These are phyloP conservation scores for Oryzias javanicus DNA, from an alignment of 2,113 vertebrate genomes.

Conservation along the genomic window DNA sequence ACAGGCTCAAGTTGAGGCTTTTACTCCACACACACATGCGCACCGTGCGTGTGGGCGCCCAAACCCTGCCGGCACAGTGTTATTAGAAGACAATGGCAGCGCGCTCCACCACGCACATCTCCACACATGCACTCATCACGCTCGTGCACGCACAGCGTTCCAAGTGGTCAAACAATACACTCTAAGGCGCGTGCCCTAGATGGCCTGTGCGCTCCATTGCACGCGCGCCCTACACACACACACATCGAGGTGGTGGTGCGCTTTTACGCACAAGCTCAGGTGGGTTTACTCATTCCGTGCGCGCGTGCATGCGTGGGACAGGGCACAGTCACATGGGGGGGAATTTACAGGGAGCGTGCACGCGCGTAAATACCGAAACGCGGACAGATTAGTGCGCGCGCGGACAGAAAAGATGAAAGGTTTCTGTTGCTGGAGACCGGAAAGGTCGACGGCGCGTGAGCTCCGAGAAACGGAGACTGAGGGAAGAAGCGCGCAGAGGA, in stretches of 20 bases:
- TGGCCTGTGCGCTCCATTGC: conserved; percentile 30
- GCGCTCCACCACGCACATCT: neutral
- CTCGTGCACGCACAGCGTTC: conserved; percentile 53
- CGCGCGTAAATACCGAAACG: conserved; percentile 28
- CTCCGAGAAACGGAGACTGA: neutral
- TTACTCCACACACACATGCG: neutral
- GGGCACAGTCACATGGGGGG: too few relatives aligned
- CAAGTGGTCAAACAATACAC: too few relatives aligned
- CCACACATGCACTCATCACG: conserved; percentile 6
- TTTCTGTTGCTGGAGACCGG: conserved; percentile 28
- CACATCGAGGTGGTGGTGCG: neutral
- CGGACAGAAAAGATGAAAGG: conserved; percentile 10
- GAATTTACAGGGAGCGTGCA: neutral
- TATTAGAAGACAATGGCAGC: conserved; percentile 37
- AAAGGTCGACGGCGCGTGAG: conserved; percentile 13
- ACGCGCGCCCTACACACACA: conserved; percentile 16
- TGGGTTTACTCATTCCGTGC: neutral
- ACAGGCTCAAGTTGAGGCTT: conserved; percentile 15
- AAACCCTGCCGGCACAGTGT: conserved; percentile 11
- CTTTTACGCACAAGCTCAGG: conserved; percentile 36
- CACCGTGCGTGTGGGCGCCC: conserved; percentile 8
- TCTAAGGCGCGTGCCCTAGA: too few relatives aligned
- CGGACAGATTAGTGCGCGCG: conserved; percentile 21
- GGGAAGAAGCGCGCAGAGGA: conserved; percentile 27
- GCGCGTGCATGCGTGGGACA: neutral